These are phyloP conservation scores for Diplodus sargus DNA, from an alignment of 2,797 vertebrate species.

Conservation along the genomic window DNA sequence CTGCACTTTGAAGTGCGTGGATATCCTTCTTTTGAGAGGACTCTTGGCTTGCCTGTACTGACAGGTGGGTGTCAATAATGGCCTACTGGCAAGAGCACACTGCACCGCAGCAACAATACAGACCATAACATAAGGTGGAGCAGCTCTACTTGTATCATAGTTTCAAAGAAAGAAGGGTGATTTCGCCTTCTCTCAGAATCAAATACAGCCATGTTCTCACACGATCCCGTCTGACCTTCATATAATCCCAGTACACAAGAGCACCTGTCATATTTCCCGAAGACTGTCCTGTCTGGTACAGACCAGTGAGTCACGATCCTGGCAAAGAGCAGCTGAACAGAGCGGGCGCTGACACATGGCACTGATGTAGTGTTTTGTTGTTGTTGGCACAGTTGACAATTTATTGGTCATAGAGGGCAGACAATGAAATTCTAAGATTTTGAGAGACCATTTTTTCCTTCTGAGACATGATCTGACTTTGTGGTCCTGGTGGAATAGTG, in stretches of 20 bases:
- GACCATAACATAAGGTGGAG: background rate
- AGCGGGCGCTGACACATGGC: too few species aligned
- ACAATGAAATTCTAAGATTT: too few species aligned
- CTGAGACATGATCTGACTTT: too few species aligned
- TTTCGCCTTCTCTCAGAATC: background rate
- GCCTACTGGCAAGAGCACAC: background rate
- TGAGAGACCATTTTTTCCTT: too few species aligned
- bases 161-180: conserved; percentile 4
- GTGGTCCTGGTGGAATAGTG: too few species aligned
- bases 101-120: conserved; percentile 13
- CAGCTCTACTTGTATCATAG: background rate
- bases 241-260: background rate
- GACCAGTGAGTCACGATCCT: conserved; percentile 19
- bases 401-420: too few species aligned
- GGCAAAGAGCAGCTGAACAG: background rate
- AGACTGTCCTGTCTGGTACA: background rate
- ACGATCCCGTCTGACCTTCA: background rate
- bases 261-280: conserved; percentile 6
- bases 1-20: conserved; percentile 25
- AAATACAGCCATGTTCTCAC: background rate
- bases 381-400: too few species aligned
- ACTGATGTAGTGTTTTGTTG: too few species aligned
- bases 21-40: conserved; percentile 32
- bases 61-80: conserved; percentile 42
- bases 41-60: conserved; percentile 27